Percentiles rank a stretch among this genome's conserved stretches.
phyloP scores from a whole-genome alignment of 2,113 vertebrate species.

The Myotis yumanensis region DNA sequence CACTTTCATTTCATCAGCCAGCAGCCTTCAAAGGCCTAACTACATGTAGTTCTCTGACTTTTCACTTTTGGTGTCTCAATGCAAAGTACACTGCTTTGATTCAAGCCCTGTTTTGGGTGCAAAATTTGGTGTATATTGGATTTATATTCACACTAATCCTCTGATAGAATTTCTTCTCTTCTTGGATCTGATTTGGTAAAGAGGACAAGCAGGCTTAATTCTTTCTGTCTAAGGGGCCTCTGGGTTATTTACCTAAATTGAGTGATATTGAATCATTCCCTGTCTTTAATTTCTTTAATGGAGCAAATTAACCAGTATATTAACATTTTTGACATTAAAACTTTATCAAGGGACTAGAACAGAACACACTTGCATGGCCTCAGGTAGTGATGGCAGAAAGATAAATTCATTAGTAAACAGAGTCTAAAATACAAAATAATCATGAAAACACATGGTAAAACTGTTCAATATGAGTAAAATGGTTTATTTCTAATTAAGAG shows the following conservation, averaged over 20 bases:
- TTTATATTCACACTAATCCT: conserved; percentile 64
- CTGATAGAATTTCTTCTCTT: conserved; percentile 66
- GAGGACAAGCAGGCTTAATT: conserved; percentile 62
- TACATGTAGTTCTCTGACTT: background rate
- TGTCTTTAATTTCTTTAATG: conserved; percentile 58
- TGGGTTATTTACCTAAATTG: conserved; percentile 56
- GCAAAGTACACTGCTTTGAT: background rate
- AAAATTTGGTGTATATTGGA: conserved; percentile 59
- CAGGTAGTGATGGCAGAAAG: background rate
- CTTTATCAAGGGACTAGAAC: background rate
- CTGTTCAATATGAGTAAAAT: background rate
- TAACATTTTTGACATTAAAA: conserved; percentile 47
- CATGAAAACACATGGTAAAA: background rate
- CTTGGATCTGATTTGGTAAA: conserved; percentile 48
- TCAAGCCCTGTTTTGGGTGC: conserved; percentile 51
- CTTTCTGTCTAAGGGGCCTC: conserved; percentile 57
- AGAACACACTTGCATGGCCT: background rate
- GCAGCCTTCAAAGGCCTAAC: background rate
- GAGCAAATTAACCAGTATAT: conserved; percentile 63
- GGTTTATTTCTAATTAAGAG: conserved; percentile 17
- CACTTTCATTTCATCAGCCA: background rate
- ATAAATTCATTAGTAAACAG: background rate
- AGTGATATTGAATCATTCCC: conserved; percentile 28
- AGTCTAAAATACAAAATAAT: conserved; percentile 23
- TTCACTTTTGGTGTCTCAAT: conserved; percentile 34